Percentiles rank a stretch among this genome's conserved stretches.
Evolutionary conservation across 2,888 invertebrate species (phyloP).

Genomic region (Agriopis leucophaearia): DNA sequence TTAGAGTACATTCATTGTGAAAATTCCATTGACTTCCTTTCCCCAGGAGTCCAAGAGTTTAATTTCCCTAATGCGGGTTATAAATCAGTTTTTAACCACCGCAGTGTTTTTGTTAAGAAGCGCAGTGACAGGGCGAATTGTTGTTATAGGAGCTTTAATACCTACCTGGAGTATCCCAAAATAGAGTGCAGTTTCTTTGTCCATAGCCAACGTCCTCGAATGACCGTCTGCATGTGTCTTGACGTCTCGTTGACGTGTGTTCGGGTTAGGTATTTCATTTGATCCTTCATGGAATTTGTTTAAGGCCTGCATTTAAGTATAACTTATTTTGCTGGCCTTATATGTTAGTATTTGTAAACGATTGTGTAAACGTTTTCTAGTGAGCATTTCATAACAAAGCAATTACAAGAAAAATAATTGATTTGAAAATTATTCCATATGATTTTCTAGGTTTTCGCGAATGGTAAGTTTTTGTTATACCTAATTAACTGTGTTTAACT

Average conservation of each 20-base stretch:
- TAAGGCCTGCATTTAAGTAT: neutral
- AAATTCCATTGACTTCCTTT: constrained; percentile 11
- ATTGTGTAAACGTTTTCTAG: too few relatives aligned
- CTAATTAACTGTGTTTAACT: too few relatives aligned
- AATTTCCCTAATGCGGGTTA: neutral
- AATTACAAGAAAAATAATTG: neutral
- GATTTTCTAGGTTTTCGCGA: too few relatives aligned
- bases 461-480: too few relatives aligned
- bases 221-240: constrained; percentile 23
- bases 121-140: constrained; percentile 26
- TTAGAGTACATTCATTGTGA: constrained; percentile 6
- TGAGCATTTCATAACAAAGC: too few relatives aligned
- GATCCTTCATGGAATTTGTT: constrained; percentile 36
- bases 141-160: constrained; percentile 28
- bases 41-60: constrained; percentile 9
- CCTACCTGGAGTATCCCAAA: constrained; percentile 42
- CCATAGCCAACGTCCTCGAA: constrained; percentile 33
- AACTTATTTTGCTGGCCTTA: too few relatives aligned
- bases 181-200: constrained; percentile 42
- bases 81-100: constrained; percentile 16
- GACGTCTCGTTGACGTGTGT: constrained; percentile 30
- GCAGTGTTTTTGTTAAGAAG: constrained; percentile 22
- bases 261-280: constrained; percentile 24
- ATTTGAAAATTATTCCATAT: neutral
- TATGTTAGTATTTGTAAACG: too few relatives aligned